A percentile compares a stretch with the other conserved stretches of the same genome.
Evolutionary conservation across 2,888 invertebrate species (phyloP).

Genomic region (Mechanitis messenoides): DNA sequence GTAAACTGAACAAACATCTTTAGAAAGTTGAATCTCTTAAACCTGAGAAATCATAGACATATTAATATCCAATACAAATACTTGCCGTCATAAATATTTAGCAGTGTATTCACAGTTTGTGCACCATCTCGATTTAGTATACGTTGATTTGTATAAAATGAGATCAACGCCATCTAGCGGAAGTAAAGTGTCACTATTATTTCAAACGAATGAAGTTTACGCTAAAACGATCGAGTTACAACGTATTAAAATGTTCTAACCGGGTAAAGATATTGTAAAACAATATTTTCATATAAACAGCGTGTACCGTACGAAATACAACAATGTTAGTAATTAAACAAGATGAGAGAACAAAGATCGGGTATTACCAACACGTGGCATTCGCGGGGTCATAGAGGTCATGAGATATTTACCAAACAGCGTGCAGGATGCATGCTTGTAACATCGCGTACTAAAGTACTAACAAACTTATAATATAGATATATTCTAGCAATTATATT

Average conservation of each 20-base stretch:
- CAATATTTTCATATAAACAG: too few species aligned
- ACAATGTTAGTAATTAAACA: slow-evolving; percentile 9
- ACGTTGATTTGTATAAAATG: too few species aligned
- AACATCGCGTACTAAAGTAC: slow-evolving; percentile 30
- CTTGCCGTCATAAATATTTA: too few species aligned
- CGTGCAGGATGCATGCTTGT: slow-evolving; percentile 47
- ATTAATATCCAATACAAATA: too few species aligned
- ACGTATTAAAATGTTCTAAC: too few species aligned
- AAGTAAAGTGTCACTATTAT: too few species aligned
- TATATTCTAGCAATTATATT: neutral
- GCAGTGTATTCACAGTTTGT: too few species aligned
- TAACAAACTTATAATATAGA: neutral
- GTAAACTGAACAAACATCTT: slow-evolving; percentile 20
- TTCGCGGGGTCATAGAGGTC: slow-evolving; percentile 54
- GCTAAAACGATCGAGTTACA: too few species aligned
- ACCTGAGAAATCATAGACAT: neutral
- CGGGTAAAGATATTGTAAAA: too few species aligned
- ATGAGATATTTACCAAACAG: slow-evolving; percentile 61
- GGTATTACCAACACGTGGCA: slow-evolving; percentile 37
- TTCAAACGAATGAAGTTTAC: too few species aligned
- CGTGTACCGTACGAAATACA: neutral
- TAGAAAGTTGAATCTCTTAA: slow-evolving; percentile 13
- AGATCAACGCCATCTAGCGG: too few species aligned
- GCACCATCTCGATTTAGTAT: too few species aligned
- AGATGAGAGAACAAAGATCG: slow-evolving; percentile 26